phyloP scores from a whole-genome alignment of 2,113 vertebrate genomes.

The Oenanthe oenanthe region DNA sequence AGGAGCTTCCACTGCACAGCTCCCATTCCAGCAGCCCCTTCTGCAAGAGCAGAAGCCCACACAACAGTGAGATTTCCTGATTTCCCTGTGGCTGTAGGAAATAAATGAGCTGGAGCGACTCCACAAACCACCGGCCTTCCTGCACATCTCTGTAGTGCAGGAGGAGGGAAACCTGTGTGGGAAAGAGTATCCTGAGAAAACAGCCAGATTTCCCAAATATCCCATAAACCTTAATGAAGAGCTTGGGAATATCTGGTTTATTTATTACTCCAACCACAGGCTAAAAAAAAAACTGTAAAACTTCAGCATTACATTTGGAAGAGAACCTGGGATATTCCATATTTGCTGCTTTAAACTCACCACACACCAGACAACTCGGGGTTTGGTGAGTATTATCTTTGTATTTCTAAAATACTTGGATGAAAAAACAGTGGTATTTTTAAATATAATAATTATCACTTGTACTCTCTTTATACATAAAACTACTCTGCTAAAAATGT shows the following conservation, averaged over 20 bases:
- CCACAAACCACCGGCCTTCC: rapidly evolving
- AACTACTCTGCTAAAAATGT: neutral
- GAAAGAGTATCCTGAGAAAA: neutral
- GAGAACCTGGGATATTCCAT: neutral
- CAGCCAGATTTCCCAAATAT: neutral
- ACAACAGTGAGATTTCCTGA: neutral
- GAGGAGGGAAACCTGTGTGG: neutral
- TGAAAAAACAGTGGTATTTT: neutral
- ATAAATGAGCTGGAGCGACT: neutral
- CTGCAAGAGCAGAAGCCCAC: neutral
- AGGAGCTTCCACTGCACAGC: neutral
- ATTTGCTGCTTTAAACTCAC: neutral
- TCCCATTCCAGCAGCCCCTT: neutral
- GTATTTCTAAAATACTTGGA: neutral
- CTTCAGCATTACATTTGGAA: neutral
- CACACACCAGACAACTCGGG: rapidly evolving
- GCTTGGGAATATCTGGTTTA: neutral
- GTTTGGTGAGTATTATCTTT: neutral
- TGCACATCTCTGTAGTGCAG: neutral
- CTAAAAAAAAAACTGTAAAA: neutral
- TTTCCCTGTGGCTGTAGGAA: neutral
- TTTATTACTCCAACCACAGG: neutral
- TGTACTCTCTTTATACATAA: neutral
- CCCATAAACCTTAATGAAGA: neutral
- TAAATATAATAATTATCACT: neutral